Percentiles rank a stretch among this genome's conserved stretches.
Conservation (phyloP, 2,797 vertebrate genomes). For the Morelia viridis region DNA sequence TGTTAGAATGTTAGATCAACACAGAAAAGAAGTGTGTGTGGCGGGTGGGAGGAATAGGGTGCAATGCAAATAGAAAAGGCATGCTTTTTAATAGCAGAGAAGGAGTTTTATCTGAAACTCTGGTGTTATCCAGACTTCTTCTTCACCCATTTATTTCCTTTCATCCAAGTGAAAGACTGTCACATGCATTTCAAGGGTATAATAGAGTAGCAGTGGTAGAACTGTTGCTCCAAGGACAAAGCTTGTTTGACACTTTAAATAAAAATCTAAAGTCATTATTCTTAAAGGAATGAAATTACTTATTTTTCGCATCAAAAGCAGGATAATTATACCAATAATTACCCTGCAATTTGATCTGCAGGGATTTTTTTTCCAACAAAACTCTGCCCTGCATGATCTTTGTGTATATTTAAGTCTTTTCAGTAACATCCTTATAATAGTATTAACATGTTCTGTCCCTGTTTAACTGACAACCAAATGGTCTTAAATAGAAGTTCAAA, state of each 20-base stretch:
- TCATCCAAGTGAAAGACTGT: neutral
- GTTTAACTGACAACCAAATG: neutral
- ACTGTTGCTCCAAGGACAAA: neutral
- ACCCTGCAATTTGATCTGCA: neutral
- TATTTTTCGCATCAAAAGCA: neutral
- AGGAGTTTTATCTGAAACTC: neutral
- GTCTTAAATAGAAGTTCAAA: neutral
- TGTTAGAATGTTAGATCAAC: neutral
- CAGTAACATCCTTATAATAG: neutral
- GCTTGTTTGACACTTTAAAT: neutral
- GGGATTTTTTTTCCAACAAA: neutral
- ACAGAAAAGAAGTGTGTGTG: neutral
- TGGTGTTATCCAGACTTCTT: no score
- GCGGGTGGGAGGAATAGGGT: neutral
- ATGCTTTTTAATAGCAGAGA: neutral
- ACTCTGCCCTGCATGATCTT: neutral
- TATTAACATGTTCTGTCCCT: neutral
- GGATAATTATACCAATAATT: neutral
- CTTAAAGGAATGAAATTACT: neutral
- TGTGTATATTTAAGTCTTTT: neutral
- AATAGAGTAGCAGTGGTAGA: neutral
- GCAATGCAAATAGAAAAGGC: neutral
- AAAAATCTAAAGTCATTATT: neutral
- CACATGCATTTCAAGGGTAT: neutral
- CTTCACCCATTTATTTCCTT: neutral